These are phyloP conservation scores for Pristionchus entomophagus DNA, from an alignment of 2,888 invertebrate genomes.

Conservation along the genomic window DNA sequence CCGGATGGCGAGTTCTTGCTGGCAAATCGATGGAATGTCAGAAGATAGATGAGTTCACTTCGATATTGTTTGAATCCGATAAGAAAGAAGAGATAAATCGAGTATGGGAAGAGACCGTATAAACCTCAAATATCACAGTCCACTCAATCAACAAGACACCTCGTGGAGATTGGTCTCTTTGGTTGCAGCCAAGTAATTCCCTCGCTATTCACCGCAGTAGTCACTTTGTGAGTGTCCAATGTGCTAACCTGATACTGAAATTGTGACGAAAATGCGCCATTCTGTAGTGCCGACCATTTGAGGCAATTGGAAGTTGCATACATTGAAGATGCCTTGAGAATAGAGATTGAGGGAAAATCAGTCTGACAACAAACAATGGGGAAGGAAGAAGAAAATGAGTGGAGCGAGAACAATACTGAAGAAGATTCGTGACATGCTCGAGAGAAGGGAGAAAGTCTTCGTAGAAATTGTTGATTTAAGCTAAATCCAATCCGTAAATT, in stretches of 20 bases:
- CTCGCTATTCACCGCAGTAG: not conserved
- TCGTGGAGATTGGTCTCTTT: not conserved
- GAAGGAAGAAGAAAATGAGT: not conserved
- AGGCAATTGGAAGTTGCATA: not conserved
- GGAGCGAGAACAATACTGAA: not conserved
- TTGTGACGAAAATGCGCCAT: not conserved
- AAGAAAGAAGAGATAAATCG: not conserved
- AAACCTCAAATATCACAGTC: not conserved
- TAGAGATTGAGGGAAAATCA: not conserved
- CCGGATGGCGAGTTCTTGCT: not conserved
- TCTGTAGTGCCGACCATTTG: not conserved
- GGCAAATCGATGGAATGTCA: not conserved
- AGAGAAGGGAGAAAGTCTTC: not conserved
- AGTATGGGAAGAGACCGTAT: slow-evolving; percentile 1
- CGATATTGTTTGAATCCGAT: slow-evolving; percentile 32
- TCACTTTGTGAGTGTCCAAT: not conserved
- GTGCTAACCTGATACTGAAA: not conserved
- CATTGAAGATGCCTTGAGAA: not conserved
- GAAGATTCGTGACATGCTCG: not conserved
- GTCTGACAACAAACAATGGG: not conserved
- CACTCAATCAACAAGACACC: not conserved
- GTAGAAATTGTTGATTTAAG: not conserved
- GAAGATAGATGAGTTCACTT: not conserved
- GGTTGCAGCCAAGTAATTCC: not conserved
- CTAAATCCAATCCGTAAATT: not conserved